Conservation (phyloP, 2,113 vertebrate genomes). For the Pheucticus melanocephalus region DNA sequence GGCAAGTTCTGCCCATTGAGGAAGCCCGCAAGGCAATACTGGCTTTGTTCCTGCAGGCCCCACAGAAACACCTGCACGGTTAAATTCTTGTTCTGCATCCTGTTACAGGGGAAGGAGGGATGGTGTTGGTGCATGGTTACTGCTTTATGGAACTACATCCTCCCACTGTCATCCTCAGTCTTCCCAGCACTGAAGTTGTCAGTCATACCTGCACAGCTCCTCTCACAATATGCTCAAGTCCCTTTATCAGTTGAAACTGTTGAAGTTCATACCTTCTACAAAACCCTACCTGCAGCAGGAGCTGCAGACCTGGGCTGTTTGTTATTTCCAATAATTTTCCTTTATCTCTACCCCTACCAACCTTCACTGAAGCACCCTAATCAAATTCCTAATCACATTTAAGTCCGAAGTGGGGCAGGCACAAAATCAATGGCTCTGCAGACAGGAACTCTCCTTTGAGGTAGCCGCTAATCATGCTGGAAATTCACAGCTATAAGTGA, state of each 20-base stretch:
- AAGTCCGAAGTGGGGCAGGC: background rate
- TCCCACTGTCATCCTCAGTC: background rate
- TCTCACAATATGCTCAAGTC: background rate
- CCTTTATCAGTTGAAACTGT: accelerated
- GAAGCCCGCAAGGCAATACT: accelerated
- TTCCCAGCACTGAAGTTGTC: background rate
- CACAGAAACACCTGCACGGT: no score
- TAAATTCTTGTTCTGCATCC: background rate
- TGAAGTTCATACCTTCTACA: accelerated
- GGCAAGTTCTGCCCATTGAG: background rate
- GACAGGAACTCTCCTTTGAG: background rate
- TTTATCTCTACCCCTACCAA: accelerated
- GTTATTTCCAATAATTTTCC: background rate
- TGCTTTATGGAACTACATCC: background rate
- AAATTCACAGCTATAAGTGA: background rate
- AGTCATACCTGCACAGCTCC: background rate
- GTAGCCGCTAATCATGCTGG: no score
- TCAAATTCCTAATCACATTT: background rate
- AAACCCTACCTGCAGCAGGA: accelerated
- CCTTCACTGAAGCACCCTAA: background rate
- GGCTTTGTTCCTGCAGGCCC: background rate
- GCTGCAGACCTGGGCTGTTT: background rate
- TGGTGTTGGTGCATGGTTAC: background rate
- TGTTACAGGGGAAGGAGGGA: background rate
- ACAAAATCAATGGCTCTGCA: background rate